A percentile compares a stretch with the other conserved stretches of the same genome.
phyloP scores from a whole-genome alignment of 2,797 vertebrate species.

The Holocentrus rufus region DNA sequence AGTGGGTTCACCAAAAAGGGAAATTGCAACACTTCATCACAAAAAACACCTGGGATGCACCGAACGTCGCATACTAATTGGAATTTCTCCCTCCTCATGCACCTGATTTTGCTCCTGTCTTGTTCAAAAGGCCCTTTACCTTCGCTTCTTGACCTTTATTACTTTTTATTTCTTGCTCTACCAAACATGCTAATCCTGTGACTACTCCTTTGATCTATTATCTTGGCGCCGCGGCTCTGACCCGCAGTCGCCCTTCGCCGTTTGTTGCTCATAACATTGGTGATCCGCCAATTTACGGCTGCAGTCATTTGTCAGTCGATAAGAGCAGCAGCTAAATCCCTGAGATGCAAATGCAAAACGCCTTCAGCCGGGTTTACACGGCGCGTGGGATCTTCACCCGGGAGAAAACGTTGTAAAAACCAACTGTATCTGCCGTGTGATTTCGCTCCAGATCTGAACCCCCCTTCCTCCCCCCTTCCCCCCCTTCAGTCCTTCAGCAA shows the following conservation, averaged over 20 bases:
- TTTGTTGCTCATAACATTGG: conserved; percentile 11
- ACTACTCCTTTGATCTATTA: conserved; percentile 15
- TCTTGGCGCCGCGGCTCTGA: not conserved
- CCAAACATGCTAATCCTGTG: conserved; percentile 15
- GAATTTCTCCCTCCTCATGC: no score
- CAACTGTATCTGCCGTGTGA: conserved; percentile 38
- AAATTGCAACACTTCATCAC: no score
- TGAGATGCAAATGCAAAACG: conserved; percentile 40
- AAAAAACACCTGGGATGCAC: no score
- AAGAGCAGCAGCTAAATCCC: conserved; percentile 30
- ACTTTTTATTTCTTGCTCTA: conserved; percentile 7
- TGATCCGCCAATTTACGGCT: conserved; percentile 5
- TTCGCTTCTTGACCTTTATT: not conserved
- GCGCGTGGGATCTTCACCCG: conserved; percentile 27
- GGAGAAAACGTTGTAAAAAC: conserved; percentile 45
- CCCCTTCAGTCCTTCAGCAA: conserved; percentile 45
- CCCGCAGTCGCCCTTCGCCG: conserved; percentile 22
- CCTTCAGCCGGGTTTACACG: conserved; percentile 35
- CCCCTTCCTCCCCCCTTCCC: no score
- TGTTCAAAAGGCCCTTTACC: not conserved
- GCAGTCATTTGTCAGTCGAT: conserved; percentile 9
- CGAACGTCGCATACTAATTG: no score
- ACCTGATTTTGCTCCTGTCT: no score
- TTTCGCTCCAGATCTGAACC: conserved; percentile 55
- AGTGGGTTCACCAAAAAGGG: no score